Percentiles rank a stretch among this genome's conserved stretches.
Evolutionary conservation across 2,888 invertebrate genomes (phyloP).

Genomic region (Diachrysia chrysitis): DNA sequence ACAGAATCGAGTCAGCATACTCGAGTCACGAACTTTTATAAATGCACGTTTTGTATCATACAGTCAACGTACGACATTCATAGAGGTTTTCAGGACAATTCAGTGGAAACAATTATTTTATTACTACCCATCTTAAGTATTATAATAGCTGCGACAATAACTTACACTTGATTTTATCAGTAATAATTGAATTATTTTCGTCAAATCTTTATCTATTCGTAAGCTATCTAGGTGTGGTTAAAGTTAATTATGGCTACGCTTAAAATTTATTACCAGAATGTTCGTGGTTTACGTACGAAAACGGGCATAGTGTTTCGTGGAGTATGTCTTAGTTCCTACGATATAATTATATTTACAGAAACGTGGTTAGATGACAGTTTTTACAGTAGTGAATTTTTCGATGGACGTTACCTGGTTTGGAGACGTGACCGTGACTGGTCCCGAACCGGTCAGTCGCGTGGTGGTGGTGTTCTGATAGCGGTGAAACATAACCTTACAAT

Average conservation of each 20-base stretch:
- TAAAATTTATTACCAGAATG: conserved; percentile 7
- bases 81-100: neutral
- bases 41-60: too few species aligned
- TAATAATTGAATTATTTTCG: neutral
- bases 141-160: neutral
- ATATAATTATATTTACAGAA: neutral
- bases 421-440: conserved; percentile 15
- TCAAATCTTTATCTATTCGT: conserved; percentile 3
- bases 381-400: conserved; percentile 12
- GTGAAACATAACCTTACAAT: conserved; percentile 6
- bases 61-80: neutral
- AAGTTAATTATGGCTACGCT: conserved; percentile 9
- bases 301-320: neutral
- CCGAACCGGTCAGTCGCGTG: conserved; percentile 9
- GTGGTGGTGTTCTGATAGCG: conserved; percentile 16
- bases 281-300: conserved; percentile 9
- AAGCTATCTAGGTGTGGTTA: neutral
- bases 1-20: neutral
- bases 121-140: neutral
- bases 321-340: neutral
- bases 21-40: neutral
- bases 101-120: neutral
- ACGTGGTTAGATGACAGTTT: conserved; percentile 3
- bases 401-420: conserved; percentile 14
- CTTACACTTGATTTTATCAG: neutral